Base-by-base conservation (phyloP, 2,113 vertebrate genomes). In the Antidorcas marsupialis region DNA sequence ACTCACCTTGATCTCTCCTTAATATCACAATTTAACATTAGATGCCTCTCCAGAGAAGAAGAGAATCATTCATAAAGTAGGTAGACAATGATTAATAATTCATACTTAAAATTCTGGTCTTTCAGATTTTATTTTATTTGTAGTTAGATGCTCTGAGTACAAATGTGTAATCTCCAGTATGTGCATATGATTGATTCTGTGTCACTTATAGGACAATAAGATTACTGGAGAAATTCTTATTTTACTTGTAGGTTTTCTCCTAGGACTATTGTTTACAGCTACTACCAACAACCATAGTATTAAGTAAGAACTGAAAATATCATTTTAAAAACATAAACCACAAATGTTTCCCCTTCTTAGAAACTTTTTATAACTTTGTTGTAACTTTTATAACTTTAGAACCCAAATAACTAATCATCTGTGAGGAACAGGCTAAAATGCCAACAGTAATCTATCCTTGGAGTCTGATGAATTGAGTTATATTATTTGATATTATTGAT, bases 51-150 rank as follows among this genome's bases (percentile, higher is more conserved):
- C 78, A 97, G 98, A 99, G 98, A 98, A 97, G 92, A 98, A 97
- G 97, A 98, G 98, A 99, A 99, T 98, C 84, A 98, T 98, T 99
- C 95, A 98, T 96, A 99, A 99, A 98, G 98, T 98, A 99, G 97
- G 78, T 98, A 95, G 59, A 97, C 98, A 98, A 99, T 99, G 98
- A 98, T 99, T 99, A 98, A 99, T 98, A 99, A 98, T 94, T 96
- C 98, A 98, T 98, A 98, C 92, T 99, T 99, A 99, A 99, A 98
- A 99, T 99, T 98, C 98, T 97, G 88, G 94, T 97, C 97, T 95
- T 98, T 94, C 81, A 98, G 95, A 6, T 98, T 98, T 99, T 98
- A 97, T 95, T 99, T 98, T 98, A 97, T 97, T 97, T 92, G 95
- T 99, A 98, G 99, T 99, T 99, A 98, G 98, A 99, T 98, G 97